Conservation (phyloP, 2,113 vertebrate species). For the Ploceus nigricollis region DNA sequence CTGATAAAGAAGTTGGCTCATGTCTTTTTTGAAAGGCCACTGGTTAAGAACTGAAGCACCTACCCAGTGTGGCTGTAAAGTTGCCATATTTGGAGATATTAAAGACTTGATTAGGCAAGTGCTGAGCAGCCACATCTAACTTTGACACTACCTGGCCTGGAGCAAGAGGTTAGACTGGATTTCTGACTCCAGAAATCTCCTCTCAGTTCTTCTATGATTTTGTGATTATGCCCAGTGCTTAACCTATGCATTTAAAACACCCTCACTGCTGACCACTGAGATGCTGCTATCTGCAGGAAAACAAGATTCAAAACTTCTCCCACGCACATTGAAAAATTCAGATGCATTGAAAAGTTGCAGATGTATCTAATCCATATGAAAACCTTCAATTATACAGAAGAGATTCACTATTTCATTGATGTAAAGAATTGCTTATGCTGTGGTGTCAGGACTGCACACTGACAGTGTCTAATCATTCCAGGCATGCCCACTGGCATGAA, state of each 20-base stretch:
- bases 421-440: not conserved
- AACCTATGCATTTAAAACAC: not conserved
- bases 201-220: not conserved
- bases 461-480: slow-evolving; percentile 15
- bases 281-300: not conserved
- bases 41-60: not conserved
- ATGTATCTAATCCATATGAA: not conserved
- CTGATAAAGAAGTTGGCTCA: not conserved
- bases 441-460: not conserved
- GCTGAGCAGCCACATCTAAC: not conserved
- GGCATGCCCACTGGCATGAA: not conserved
- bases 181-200: not conserved
- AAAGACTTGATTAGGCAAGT: not conserved
- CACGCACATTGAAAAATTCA: not conserved
- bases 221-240: not conserved
- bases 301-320: not conserved
- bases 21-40: not conserved
- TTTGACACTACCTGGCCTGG: not conserved
- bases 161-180: not conserved
- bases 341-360: not conserved
- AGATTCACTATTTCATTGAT: not conserved
- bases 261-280: not conserved
- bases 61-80: not conserved
- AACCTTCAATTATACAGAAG: not conserved
- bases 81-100: not conserved